Evolutionary conservation across 2,797 vertebrate species (phyloP).

Genomic region (Anomalospiza imberbis): DNA sequence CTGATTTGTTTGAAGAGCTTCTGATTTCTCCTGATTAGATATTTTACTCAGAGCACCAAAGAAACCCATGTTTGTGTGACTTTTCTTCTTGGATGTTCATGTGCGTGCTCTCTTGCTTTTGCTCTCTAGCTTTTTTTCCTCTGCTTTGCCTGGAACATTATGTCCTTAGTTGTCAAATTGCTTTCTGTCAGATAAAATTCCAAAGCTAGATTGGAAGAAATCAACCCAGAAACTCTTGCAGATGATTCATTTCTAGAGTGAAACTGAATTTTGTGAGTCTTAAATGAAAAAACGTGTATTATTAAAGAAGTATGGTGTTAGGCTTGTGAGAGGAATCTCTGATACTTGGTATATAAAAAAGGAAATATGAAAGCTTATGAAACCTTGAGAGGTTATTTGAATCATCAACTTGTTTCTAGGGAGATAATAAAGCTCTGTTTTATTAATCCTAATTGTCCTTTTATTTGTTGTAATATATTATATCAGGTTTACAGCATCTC

Average conservation of each 20-base stretch:
- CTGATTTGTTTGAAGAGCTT: conserved; percentile 44
- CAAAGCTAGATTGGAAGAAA: conserved; percentile 45
- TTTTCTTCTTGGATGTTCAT: neutral
- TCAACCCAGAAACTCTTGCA: conserved; percentile 40
- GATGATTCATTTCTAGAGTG: conserved; percentile 13
- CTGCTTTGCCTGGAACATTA: neutral
- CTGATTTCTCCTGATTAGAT: conserved; percentile 47
- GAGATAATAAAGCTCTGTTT: neutral
- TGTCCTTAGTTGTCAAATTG: conserved; percentile 54
- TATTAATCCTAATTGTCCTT: conserved; percentile 4
- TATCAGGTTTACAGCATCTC: neutral
- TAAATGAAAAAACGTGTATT: neutral
- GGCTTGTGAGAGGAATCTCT: neutral
- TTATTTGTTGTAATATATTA: conserved; percentile 5
- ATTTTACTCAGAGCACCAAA: conserved; percentile 42
- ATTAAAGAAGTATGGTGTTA: neutral
- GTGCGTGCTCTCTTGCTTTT: neutral
- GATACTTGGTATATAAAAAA: neutral
- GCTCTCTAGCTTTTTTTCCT: neutral
- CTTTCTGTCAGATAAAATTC: conserved; percentile 45
- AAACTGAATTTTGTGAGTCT: neutral
- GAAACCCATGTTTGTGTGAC: neutral
- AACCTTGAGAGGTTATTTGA: neutral
- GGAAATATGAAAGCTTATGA: neutral
- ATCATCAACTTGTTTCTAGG: neutral